These are phyloP conservation scores for Montipora sp. DNA, from an alignment of 64 coral and sea anemone species.

Conservation along the genomic window DNA sequence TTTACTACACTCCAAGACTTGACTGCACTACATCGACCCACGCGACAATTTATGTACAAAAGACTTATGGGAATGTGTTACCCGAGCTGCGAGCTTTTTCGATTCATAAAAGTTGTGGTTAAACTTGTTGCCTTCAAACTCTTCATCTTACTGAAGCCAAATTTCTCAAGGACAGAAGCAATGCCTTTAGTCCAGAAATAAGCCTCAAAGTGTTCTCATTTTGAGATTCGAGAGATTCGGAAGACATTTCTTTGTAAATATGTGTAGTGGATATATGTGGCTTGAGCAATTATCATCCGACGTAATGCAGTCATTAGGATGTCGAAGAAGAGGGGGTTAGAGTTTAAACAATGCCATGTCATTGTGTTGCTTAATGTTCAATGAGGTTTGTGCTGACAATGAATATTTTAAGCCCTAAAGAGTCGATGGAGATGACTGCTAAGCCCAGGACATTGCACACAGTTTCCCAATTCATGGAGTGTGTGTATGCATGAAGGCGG, in stretches of 20 bases:
- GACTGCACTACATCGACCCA: constrained; percentile 25
- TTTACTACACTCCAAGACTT: constrained; percentile 50
- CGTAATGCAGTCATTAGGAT: constrained; percentile 50
- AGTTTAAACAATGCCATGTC: constrained; percentile 39
- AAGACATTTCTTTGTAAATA: constrained; percentile 52
- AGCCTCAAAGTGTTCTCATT: background rate
- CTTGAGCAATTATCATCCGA: constrained; percentile 60
- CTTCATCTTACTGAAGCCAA: background rate
- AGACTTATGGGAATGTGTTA: constrained; percentile 51
- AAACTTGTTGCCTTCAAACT: background rate
- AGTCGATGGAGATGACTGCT: background rate
- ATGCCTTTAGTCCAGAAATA: background rate
- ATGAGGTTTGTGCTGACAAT: constrained; percentile 13
- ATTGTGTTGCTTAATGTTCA: constrained; percentile 57
- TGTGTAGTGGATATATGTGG: constrained; percentile 50
- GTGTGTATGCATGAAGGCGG: constrained; percentile 59
- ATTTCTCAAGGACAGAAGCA: background rate
- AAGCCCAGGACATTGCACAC: constrained; percentile 6
- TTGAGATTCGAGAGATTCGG: background rate
- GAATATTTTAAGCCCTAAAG: background rate
- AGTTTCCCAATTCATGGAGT: constrained; percentile 44
- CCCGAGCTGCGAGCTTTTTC: background rate
- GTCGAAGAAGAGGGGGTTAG: constrained; percentile 49
- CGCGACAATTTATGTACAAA: constrained; percentile 63
- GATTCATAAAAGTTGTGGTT: background rate